Base-by-base conservation (phyloP, 1,140 invertebrate species). In the Hycleus phaleratus region DNA sequence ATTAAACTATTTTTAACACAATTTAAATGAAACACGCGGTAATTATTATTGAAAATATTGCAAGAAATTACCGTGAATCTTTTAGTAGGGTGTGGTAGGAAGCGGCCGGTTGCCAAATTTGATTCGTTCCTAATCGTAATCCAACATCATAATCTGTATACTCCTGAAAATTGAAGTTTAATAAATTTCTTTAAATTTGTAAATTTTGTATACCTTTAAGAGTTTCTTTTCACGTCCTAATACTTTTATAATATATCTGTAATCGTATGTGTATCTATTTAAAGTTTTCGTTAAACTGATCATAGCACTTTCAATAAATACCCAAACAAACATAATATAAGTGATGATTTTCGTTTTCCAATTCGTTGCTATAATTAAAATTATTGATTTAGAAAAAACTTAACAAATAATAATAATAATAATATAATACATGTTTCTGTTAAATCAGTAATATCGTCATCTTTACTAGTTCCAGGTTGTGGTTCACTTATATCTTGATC, bases 181-280 rank as follows among this genome's bases (percentile, higher is more conserved):
- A 42, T 56, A 51, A 54, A 61, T 43, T 40, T 38, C 38, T 32
- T 6, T 12, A 18, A n/a, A 49, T 8, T 7, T 45, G 38, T 18
- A 18, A 18, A 18, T 18, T 18, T 52, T 18, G 10, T 46, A 12
- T 73, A 91, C 90, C 81, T 96, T 97, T 2, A 96, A 76, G 50
- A 83, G 72, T 71, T 88, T 88, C 74, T 95, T 95, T 69, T 91
- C 88, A 47, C 83, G 79, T 0, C 82, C 80, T 25, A 91, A 75
- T 11, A 88, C 84, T 46, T 85, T 83, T 5, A 93, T 87, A 0
- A 98, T 90, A 70, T 93, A 95, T 65, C 95, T 82, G 77, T 97
- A 97, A 75, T 97, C 93, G 32, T 87, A 80, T 0, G 95, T 97
- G 59, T 94, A 88, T 60, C 79, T 81, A 77, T 97, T 95, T 38